phyloP scores from a whole-genome alignment of 1,140 invertebrate species.

The Campoletis sonorensis region DNA sequence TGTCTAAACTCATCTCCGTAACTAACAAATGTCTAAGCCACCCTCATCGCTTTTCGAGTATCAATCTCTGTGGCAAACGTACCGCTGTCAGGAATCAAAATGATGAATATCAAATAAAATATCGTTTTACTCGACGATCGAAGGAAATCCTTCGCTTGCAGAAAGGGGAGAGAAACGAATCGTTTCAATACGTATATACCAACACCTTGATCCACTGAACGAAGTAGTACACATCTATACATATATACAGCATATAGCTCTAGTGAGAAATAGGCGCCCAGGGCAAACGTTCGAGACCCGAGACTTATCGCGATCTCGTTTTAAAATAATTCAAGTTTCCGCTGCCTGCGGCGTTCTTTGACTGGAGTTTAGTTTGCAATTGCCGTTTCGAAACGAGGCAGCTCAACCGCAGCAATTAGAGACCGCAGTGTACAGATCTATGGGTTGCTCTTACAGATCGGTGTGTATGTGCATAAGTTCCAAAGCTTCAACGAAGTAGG shows the following conservation, averaged over 20 bases:
- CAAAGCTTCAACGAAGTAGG: not conserved
- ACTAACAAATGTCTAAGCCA: no score
- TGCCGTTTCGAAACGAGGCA: constrained; percentile 49
- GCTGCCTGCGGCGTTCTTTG: constrained; percentile 51
- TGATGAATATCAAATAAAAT: no score
- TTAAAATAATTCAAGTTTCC: constrained; percentile 62
- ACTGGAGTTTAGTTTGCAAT: constrained; percentile 53
- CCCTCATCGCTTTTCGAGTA: no score
- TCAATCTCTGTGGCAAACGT: no score
- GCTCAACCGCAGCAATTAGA: constrained; percentile 57
- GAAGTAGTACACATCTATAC: not conserved
- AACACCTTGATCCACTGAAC: no score
- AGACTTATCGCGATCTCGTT: constrained; percentile 62
- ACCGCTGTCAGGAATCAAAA: no score
- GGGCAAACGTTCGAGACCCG: constrained; percentile 27
- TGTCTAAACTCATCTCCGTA: no score
- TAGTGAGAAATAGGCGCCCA: not conserved
- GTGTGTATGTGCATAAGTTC: not conserved
- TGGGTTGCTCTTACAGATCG: not conserved
- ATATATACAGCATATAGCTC: not conserved
- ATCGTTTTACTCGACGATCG: no score
- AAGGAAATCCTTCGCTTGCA: no score
- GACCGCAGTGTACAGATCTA: constrained; percentile 27
- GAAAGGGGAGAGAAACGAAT: no score
- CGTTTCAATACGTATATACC: no score